Conservation (phyloP, 2,113 vertebrate species). For the Menura novaehollandiae region DNA sequence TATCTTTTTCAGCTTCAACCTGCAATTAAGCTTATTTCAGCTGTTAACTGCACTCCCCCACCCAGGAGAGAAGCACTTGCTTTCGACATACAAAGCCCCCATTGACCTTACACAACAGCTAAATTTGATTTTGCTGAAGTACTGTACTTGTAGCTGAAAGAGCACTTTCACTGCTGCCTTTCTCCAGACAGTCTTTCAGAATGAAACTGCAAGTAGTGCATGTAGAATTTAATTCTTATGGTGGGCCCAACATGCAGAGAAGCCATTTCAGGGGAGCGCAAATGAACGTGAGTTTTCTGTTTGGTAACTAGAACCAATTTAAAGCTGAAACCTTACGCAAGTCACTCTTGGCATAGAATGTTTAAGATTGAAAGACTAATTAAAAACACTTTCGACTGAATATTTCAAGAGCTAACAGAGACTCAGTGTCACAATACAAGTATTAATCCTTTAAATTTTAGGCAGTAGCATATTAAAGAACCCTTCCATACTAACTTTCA, state of each 20-base stretch:
- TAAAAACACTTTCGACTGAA: not conserved
- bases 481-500: not conserved
- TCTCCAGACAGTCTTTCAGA: conserved; percentile 22
- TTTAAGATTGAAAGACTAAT: not conserved
- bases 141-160: conserved; percentile 31
- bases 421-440: not conserved
- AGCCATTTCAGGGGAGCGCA: not conserved
- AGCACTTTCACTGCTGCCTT: conserved; percentile 36
- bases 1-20: not conserved
- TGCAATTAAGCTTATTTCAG: conserved; percentile 43
- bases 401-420: not conserved
- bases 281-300: not conserved
- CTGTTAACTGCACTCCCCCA: not conserved
- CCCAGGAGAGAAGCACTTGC: not conserved
- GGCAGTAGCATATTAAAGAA: not conserved
- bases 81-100: not conserved
- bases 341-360: not conserved
- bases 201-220: not conserved
- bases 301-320: not conserved
- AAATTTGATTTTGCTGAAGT: conserved; percentile 46
- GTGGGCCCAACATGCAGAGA: not conserved
- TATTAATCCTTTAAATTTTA: not conserved
- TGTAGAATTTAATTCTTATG: not conserved
- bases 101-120: conserved; percentile 3
- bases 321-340: not conserved